These are phyloP conservation scores for Oceanodroma leucorhoa DNA, from an alignment of 2,797 vertebrate species.

Conservation along the genomic window DNA sequence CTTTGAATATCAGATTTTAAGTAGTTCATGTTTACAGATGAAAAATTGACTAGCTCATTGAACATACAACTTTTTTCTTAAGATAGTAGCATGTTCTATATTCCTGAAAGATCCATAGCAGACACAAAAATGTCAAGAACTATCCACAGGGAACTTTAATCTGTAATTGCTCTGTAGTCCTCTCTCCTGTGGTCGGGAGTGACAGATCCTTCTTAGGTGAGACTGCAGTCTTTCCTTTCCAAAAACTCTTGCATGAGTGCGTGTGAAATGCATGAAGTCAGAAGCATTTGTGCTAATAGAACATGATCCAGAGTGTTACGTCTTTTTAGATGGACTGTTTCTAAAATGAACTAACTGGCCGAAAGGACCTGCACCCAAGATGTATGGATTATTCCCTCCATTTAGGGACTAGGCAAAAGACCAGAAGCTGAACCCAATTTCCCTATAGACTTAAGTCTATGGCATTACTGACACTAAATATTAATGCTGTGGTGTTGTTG, in stretches of 20 bases:
- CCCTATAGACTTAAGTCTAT: neutral
- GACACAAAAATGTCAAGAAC: neutral
- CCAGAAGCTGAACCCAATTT: neutral
- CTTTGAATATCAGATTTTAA: neutral
- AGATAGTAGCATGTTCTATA: neutral
- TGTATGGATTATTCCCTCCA: neutral
- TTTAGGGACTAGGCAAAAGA: neutral
- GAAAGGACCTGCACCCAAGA: neutral
- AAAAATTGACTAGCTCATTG: neutral
- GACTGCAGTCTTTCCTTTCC: neutral
- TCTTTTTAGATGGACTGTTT: neutral
- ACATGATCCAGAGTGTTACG: neutral
- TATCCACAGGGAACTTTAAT: neutral
- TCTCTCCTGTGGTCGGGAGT: neutral
- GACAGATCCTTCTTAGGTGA: neutral
- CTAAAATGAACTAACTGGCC: neutral
- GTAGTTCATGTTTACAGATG: neutral
- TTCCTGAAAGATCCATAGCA: neutral
- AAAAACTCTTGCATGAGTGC: neutral
- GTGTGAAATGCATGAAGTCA: neutral
- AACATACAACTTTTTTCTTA: neutral
- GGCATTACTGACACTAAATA: neutral
- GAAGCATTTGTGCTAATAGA: neutral
- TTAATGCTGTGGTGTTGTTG: rapidly evolving
- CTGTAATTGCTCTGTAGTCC: neutral